Evolutionary conservation across 2,888 invertebrate genomes (phyloP), one percentile per base, ranked within the genome.

Genomic region (Hipparchia sbordonii): DNA sequence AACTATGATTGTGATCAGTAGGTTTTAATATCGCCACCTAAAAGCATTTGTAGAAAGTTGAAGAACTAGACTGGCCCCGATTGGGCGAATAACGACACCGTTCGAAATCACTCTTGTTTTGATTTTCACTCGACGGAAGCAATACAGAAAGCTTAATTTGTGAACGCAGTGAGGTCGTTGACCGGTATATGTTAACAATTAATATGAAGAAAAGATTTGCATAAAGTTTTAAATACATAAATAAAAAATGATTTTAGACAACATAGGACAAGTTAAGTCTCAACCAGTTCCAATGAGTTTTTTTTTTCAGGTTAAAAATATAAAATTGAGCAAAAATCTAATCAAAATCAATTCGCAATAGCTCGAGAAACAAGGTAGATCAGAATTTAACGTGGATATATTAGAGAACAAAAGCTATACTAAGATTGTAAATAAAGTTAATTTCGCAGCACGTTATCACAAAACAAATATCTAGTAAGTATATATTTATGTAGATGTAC

Each of bases 31-130:
- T 85, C 87, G 86, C 87, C 88, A 86, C 85, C 87, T 85, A 89
- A 89, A 82, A 84, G 83, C 84, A 83, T 83, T 83, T 79, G 87
- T 92, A 92, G 93, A 93, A 93, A 93, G 93, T 92, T 90, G 90
- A 88, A 85, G 87, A 92, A 92, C 91, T 92, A 89, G 91, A 89
- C 82, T 86, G 85, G 83, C 86, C 87, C 82, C 85, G 87, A 87
- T 88, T 84, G 85, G 86, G 82, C 82, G 79, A 82, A 81, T 83
- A 79, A 81, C 82, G 76, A 85, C 83, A 85, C 82, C 76, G 72
- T 78, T 79, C 77, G 76, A 73, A 77, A 77, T 82, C 80, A 82
- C 79, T 79, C 78, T 78, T 84, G 80, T 87, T 87, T 86, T 83
- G 83, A 83, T 87, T 87, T 88, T 87, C 86, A 85, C 85, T 86